Base-by-base conservation (phyloP, 1,140 invertebrate species). In the Euwallacea similis region DNA sequence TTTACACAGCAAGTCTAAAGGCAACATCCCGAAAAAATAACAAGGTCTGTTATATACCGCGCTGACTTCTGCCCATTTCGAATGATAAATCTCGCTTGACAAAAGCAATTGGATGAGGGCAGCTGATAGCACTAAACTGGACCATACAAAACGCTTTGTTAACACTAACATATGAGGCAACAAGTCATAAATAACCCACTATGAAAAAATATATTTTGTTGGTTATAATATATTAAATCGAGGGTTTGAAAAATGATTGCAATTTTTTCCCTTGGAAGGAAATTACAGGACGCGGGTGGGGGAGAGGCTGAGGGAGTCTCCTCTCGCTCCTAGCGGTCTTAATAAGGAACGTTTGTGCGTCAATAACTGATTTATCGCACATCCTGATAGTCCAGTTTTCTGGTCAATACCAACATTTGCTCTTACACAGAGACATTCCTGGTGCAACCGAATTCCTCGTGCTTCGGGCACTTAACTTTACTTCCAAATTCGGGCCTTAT, bases 181-280 rank as follows among this genome's bases (percentile, higher is more conserved):
- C 66, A 67, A 60, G 66, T 67, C 66, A 58, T 67, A 67, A 67
- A 67, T 67, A 67, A 67, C n/a, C 13, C 55, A 21, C 42, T 59
- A 58, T 11, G 54, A 56, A 60, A 67, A 67, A 67, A 65, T 46
- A 66, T 56, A 65, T 65, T 53, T 58, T 66, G 13, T 66, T 53
- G 10, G 64, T 43, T 56, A 56, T 66, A 56, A 56, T 66, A 66
- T 55, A 66, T 66, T 55, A 66, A 56, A 66, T 55, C 54, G 64
- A 16, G 42, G 53, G 43, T 9, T 66, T 66, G 64, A 43, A 55
- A 66, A 66, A 66, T 66, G 33, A 15, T 44, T 8, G 53, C 8
- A 11, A 43, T 56, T 66, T 58, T 66, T 66, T 65, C 21, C 21
- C 21, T 33, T 33, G 21, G 21, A 33, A 33, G 21, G 21, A 33